These are phyloP conservation scores for Sebastes cheni DNA, from an alignment of 2,797 vertebrate species.

Conservation along the genomic window DNA sequence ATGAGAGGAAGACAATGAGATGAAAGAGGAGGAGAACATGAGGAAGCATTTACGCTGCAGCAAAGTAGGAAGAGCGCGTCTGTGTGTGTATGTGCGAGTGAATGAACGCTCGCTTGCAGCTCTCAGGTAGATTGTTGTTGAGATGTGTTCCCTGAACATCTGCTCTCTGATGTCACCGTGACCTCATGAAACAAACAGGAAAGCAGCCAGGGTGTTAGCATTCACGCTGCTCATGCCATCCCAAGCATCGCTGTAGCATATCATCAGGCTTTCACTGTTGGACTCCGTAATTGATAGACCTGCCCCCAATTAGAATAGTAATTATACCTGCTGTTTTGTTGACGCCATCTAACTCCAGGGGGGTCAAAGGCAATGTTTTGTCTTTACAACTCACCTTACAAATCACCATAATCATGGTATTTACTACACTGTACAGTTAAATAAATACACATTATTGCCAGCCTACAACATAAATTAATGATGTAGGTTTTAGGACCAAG, in stretches of 20 bases:
- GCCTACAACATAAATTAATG: neutral
- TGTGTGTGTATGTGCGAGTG: constrained; percentile 19
- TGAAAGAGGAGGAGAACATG: constrained; percentile 62
- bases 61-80: constrained; percentile 25
- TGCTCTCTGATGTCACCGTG: constrained; percentile 31
- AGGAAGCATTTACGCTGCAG: constrained; percentile 64
- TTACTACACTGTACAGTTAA: constrained; percentile 22
- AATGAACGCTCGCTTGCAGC: constrained; percentile 20
- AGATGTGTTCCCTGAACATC: constrained; percentile 33
- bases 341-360: constrained; percentile 16
- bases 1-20: constrained; percentile 55
- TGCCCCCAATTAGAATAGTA: constrained; percentile 47
- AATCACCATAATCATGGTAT: constrained; percentile 28
- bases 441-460: constrained; percentile 2
- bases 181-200: constrained; percentile 28
- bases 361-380: constrained; percentile 34
- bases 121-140: constrained; percentile 45
- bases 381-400: neutral
- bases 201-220: neutral
- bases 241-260: constrained; percentile 3
- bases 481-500: neutral
- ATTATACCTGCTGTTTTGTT: constrained; percentile 57
- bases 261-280: constrained; percentile 26
- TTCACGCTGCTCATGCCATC: constrained; percentile 1
- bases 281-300: constrained; percentile 39